Percentiles rank a stretch among this genome's conserved stretches.
These are phyloP conservation scores for Mamestra brassicae DNA, from an alignment of 2,888 invertebrate genomes.

Conservation along the genomic window DNA sequence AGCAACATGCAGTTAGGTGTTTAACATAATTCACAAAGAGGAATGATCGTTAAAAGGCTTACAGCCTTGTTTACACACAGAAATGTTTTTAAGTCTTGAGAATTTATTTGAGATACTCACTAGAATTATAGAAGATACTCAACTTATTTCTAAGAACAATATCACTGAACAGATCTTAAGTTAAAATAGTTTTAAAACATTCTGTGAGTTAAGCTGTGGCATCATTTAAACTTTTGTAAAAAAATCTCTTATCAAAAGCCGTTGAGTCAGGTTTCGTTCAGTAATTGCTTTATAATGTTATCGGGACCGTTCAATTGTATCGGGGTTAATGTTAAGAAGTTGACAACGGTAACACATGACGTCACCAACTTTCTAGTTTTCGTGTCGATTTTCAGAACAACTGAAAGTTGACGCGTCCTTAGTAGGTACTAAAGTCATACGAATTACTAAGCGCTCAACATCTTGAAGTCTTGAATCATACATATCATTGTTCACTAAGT, in stretches of 20 bases:
- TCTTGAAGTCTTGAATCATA: slow-evolving; percentile 51
- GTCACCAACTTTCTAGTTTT: slow-evolving; percentile 53
- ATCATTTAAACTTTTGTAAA: not conserved
- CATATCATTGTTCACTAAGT: slow-evolving; percentile 59
- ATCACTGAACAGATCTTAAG: not conserved
- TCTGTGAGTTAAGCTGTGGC: too few relatives aligned
- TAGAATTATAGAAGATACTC: too few relatives aligned
- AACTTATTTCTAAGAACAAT: not conserved
- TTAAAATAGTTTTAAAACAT: not conserved
- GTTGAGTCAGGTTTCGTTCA: slow-evolving; percentile 23
- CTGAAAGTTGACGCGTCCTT: slow-evolving; percentile 47
- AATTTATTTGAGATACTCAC: not conserved
- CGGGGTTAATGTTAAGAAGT: slow-evolving; percentile 53
- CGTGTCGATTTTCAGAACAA: slow-evolving; percentile 30
- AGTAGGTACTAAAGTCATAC: slow-evolving; percentile 17
- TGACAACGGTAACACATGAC: slow-evolving; percentile 54
- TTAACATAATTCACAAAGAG: not conserved
- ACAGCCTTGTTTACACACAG: too few relatives aligned
- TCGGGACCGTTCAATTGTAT: slow-evolving; percentile 30
- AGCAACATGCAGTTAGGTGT: not conserved
- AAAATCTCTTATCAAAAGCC: not conserved
- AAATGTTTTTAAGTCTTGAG: too few relatives aligned
- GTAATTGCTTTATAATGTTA: slow-evolving; percentile 26
- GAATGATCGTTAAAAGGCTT: slow-evolving; percentile 3
- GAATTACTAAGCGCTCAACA: slow-evolving; percentile 24